These are phyloP conservation scores for Trialeurodes vaporariorum DNA, from an alignment of 1,140 invertebrate genomes.

Conservation along the genomic window DNA sequence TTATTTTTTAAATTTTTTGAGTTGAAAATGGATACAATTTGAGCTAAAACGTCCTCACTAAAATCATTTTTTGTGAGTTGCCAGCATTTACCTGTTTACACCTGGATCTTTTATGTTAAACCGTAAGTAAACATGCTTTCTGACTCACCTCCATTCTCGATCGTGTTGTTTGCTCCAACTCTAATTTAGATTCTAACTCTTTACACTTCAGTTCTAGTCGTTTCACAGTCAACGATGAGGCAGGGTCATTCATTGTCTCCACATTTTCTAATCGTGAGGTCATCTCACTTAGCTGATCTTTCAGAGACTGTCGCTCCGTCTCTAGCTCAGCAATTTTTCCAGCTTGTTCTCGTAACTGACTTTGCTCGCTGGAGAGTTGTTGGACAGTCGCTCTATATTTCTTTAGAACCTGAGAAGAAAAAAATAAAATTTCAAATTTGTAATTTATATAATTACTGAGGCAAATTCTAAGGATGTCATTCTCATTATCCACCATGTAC, in stretches of 20 bases:
- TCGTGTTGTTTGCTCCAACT: constrained; percentile 75
- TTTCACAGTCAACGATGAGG: constrained; percentile 53
- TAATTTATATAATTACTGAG: constrained; percentile 9
- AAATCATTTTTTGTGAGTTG: too few relatives aligned
- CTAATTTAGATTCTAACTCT: constrained; percentile 79
- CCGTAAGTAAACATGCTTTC: too few relatives aligned
- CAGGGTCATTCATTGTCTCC: constrained; percentile 63
- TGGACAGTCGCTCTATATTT: constrained; percentile 82
- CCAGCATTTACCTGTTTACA: too few relatives aligned
- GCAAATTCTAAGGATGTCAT: too few relatives aligned
- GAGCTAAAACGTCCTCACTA: too few relatives aligned
- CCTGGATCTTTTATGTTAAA: too few relatives aligned
- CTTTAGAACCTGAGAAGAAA: constrained; percentile 54
- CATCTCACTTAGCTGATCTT: constrained; percentile 64
- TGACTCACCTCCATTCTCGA: constrained; percentile 62
- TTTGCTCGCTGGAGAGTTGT: constrained; percentile 73
- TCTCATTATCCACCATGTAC: too few relatives aligned
- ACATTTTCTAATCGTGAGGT: constrained; percentile 60
- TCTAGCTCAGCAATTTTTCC: constrained; percentile 66
- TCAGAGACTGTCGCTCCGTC: constrained; percentile 58
- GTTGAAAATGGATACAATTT: too few relatives aligned
- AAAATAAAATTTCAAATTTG: neutral
- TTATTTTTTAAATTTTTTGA: too few relatives aligned
- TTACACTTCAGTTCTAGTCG: constrained; percentile 64
- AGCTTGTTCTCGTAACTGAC: constrained; percentile 63